phyloP scores from a whole-genome alignment of 2,888 invertebrate species.

The Anthrax anthrax region DNA sequence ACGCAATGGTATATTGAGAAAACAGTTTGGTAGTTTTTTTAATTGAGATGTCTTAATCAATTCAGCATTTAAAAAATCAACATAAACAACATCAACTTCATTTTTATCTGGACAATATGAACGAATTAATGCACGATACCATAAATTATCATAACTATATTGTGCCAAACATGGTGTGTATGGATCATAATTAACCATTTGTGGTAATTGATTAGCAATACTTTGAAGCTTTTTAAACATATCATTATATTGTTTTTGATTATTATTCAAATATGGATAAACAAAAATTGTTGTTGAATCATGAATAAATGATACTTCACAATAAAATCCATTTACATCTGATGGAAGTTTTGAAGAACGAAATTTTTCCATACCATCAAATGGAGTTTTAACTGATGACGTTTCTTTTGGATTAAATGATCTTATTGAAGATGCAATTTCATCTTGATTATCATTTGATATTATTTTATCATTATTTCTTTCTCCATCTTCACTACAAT shows the following conservation, averaged over 20 bases:
- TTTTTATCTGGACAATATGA: constrained; percentile 35
- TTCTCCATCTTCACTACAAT: neutral
- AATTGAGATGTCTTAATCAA: constrained; percentile 35
- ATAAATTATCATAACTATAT: constrained; percentile 44
- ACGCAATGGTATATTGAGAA: constrained; percentile 39
- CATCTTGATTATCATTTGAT: neutral
- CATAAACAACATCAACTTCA: constrained; percentile 47
- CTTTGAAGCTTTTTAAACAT: constrained; percentile 39
- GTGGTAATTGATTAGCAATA: constrained; percentile 32
- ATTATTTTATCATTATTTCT: neutral
- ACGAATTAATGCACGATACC: constrained; percentile 57
- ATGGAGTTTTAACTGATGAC: constrained; percentile 17
- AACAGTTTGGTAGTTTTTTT: constrained; percentile 37
- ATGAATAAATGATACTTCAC: constrained; percentile 21
- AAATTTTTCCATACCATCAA: neutral
- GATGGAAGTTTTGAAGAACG: constrained; percentile 14
- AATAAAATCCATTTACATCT: constrained; percentile 21
- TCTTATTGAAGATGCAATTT: constrained; percentile 6
- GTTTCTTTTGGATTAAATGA: constrained; percentile 24
- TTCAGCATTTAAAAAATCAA: constrained; percentile 61
- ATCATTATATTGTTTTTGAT: constrained; percentile 33
- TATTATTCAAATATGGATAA: constrained; percentile 27
- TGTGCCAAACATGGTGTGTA: constrained; percentile 44
- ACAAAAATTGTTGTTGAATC: constrained; percentile 23
- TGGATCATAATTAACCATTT: constrained; percentile 28